Evolutionary conservation across 2,888 invertebrate genomes (phyloP).

Genomic region (Harpalus rufipes): DNA sequence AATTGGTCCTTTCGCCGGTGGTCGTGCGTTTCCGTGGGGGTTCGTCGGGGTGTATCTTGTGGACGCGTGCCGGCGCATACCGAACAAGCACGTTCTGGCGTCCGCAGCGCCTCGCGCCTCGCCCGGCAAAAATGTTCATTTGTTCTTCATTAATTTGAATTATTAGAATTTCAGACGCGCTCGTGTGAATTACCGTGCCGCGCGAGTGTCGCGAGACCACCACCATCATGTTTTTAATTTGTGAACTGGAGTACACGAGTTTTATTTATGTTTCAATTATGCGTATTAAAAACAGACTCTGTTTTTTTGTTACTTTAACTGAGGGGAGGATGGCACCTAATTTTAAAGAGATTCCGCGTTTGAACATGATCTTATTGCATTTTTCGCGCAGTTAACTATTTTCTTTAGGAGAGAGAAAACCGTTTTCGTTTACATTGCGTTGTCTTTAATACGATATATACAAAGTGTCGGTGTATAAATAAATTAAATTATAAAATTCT

Average conservation of each 20-base stretch:
- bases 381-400: background rate
- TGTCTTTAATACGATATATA: too few relatives aligned
- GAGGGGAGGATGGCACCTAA: background rate
- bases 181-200: conserved; percentile 66
- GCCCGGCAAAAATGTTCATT: conserved; percentile 77
- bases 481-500: too few relatives aligned
- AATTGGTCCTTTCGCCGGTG: background rate
- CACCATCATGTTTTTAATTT: conserved; percentile 59
- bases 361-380: background rate
- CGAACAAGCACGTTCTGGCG: conserved; percentile 74
- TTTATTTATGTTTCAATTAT: conserved; percentile 66
- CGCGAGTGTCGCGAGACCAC: conserved; percentile 63
- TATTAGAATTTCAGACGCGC: conserved; percentile 73
- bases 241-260: conserved; percentile 57
- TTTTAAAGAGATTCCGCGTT: background rate
- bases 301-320: background rate
- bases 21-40: conserved; percentile 14
- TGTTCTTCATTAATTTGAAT: conserved; percentile 77
- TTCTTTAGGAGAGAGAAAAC: background rate
- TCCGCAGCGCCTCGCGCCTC: background rate
- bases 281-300: conserved; percentile 51
- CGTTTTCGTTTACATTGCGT: too few relatives aligned
- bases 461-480: too few relatives aligned
- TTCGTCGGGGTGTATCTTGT: conserved; percentile 59
- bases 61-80: conserved; percentile 76